phyloP scores from a whole-genome alignment of 2,888 invertebrate species.

The Pterostichus madidus region DNA sequence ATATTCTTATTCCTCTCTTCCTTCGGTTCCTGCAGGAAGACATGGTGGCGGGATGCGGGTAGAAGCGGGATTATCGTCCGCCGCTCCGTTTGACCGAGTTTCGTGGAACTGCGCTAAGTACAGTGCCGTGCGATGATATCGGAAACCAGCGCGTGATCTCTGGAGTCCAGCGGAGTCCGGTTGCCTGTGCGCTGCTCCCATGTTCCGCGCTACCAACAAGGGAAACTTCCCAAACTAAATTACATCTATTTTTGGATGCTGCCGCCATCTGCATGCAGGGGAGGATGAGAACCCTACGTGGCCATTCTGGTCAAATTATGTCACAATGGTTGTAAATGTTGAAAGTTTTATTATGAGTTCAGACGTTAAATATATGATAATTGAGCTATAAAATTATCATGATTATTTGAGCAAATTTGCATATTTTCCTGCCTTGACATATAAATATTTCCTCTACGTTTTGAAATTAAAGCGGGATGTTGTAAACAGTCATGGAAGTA shows the following conservation, averaged over 20 bases:
- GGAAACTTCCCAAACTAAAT: slow-evolving; percentile 5
- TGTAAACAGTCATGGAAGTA: no score
- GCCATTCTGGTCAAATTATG: slow-evolving; percentile 29
- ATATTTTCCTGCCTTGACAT: not conserved
- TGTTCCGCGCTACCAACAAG: not conserved
- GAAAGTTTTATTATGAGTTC: slow-evolving; percentile 53
- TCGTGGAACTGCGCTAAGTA: slow-evolving; percentile 24
- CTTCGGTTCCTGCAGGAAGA: slow-evolving; percentile 33
- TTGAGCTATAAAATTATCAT: slow-evolving; percentile 53
- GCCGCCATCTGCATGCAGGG: slow-evolving; percentile 27
- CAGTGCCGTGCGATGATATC: not conserved
- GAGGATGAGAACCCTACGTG: not conserved
- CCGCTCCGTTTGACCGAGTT: slow-evolving; percentile 44
- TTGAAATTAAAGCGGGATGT: no score
- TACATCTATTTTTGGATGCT: slow-evolving; percentile 1
- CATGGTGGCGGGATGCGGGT: not conserved
- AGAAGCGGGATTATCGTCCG: slow-evolving; percentile 28
- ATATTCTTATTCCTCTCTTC: slow-evolving; percentile 28
- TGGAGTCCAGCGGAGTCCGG: not conserved
- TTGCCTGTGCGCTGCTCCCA: not conserved
- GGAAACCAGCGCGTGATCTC: slow-evolving; percentile 23
- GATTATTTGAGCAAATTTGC: slow-evolving; percentile 38
- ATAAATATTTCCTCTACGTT: no score
- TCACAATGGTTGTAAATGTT: slow-evolving; percentile 50
- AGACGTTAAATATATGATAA: slow-evolving; percentile 49